phyloP scores from a whole-genome alignment of 2,113 vertebrate genomes.

The Archilochus colubris region DNA sequence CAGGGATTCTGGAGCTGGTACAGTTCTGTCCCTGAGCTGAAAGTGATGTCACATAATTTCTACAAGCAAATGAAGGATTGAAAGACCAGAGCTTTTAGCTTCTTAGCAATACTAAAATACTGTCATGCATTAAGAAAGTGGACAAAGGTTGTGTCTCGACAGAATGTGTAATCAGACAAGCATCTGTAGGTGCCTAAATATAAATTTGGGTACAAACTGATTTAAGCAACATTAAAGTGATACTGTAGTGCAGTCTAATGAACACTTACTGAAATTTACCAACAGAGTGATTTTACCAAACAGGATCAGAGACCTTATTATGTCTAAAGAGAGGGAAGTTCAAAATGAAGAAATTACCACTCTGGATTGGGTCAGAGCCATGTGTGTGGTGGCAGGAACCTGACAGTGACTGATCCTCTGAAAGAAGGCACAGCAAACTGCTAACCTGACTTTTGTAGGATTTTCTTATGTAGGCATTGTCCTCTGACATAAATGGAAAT shows the following conservation, averaged over 20 bases:
- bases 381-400: fast-evolving
- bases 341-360: background rate
- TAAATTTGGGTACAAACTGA: background rate
- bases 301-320: background rate
- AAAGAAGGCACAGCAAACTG: background rate
- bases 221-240: background rate
- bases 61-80: background rate
- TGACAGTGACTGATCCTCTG: background rate
- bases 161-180: background rate
- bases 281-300: background rate
- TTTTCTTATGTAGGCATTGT: background rate
- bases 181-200: background rate
- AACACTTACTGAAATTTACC: background rate
- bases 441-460: fast-evolving
- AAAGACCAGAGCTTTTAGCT: background rate
- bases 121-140: fast-evolving
- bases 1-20: background rate
- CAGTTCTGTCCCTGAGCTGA: background rate
- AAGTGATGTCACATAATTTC: background rate
- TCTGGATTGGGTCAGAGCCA: background rate
- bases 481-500: background rate
- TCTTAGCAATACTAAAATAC: background rate
- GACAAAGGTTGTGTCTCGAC: background rate
- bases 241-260: background rate
- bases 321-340: background rate